Conservation (phyloP, 2,888 invertebrate genomes). For the Chrysolina americana region DNA sequence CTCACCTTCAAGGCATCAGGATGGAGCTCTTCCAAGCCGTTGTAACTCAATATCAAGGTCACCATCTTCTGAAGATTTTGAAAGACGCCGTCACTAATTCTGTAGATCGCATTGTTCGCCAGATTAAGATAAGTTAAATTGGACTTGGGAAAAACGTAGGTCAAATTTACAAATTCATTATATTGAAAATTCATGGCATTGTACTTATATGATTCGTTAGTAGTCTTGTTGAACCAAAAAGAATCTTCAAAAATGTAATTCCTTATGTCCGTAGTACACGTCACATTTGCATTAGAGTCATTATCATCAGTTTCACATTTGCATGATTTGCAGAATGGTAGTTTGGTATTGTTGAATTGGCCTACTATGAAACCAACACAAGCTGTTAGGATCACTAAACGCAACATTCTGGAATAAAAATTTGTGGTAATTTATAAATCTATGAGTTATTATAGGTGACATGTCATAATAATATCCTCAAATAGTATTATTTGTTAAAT, state of each 20-base stretch:
- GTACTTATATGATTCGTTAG: conserved; percentile 52
- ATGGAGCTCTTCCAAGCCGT: conserved; percentile 75
- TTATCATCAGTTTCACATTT: conserved; percentile 67
- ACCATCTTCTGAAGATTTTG: conserved; percentile 75
- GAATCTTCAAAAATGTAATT: conserved; percentile 72
- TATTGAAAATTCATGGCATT: conserved; percentile 50
- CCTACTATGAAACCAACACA: conserved; percentile 16
- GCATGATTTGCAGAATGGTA: conserved; percentile 73
- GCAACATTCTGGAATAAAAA: conserved; percentile 38
- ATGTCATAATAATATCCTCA: too few relatives aligned
- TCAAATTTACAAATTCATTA: conserved; percentile 50
- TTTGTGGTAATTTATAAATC: not conserved
- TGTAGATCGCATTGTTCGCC: conserved; percentile 75
- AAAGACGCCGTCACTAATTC: conserved; percentile 77
- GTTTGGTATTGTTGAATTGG: conserved; percentile 33
- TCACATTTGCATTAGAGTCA: conserved; percentile 69
- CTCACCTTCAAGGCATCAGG: conserved; percentile 81
- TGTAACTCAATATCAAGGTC: conserved; percentile 79
- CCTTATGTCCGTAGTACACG: conserved; percentile 70
- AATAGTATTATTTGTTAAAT: too few relatives aligned
- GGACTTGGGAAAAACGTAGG: conserved; percentile 70
- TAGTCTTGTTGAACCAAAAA: conserved; percentile 66
- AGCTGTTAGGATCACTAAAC: conserved; percentile 1
- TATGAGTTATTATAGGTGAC: not conserved
- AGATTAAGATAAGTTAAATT: conserved; percentile 75